phyloP scores from a whole-genome alignment of 2,797 vertebrate genomes.

The Telmatherina bonti region DNA sequence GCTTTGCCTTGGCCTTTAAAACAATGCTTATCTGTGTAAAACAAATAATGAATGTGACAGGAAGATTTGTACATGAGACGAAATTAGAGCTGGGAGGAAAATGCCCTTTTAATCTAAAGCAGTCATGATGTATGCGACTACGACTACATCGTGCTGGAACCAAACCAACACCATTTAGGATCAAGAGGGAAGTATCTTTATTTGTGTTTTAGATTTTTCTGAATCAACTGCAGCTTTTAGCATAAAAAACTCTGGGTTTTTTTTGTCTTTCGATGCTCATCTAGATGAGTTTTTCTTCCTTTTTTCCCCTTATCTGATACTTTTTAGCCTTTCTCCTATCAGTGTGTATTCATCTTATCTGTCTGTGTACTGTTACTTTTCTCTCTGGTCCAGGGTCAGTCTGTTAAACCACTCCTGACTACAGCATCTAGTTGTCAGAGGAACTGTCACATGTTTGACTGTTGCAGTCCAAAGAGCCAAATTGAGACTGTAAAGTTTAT shows the following conservation, averaged over 20 bases:
- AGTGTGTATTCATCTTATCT: constrained; percentile 25
- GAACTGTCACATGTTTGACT: constrained; percentile 11
- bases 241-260: no score
- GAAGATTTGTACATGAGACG: constrained; percentile 26
- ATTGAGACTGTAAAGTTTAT: not conserved
- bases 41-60: constrained; percentile 28
- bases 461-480: not conserved
- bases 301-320: constrained; percentile 16
- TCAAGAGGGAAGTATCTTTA: not conserved
- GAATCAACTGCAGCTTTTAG: not conserved
- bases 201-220: not conserved
- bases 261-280: constrained; percentile 14
- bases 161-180: constrained; percentile 4
- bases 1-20: constrained; percentile 50
- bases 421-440: constrained; percentile 13
- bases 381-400: constrained; percentile 13
- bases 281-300: not conserved
- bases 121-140: constrained; percentile 14
- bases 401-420: constrained; percentile 19
- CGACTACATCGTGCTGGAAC: constrained; percentile 1
- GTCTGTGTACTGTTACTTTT: constrained; percentile 21
- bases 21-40: constrained; percentile 57
- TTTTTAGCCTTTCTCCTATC: not conserved
- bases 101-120: constrained; percentile 45
- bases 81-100: constrained; percentile 33